Evolutionary conservation across 1,140 invertebrate species (phyloP), one percentile per base, ranked within the genome.

Genomic region (Trinorchestia longiramus): DNA sequence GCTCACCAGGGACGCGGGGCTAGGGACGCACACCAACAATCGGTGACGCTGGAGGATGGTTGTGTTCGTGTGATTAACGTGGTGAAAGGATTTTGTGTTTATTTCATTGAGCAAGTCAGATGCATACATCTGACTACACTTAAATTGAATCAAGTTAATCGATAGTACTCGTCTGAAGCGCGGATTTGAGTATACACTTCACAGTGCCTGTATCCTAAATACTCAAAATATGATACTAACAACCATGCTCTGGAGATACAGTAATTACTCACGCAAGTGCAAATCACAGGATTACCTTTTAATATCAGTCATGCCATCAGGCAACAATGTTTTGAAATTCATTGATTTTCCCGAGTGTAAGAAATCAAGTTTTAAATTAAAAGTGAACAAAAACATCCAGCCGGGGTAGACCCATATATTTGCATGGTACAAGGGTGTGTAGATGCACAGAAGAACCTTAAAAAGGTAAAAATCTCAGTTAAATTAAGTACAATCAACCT

Each of bases 1-100:
- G 87, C 96, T 97, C 87, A 97, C 96, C 41, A 96, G 92, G 3
- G 96, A 95, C 11, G 96, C 96, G 15, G 96, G 96, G 87, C 96
- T 96, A 0, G 96, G 91, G 42, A 96, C 96, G 53, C 96, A 96
- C 43, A 97, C 43, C 4, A 96, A 95, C 88, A 97, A 41, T 87
- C 95, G 87, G 42, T 96, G 96, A 0, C 96, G 96, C 96, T 97
- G 96, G n/a, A 88, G 41, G 41, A 77, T 77, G 11, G 36, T 77
- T 77, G 62, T 15, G 62, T 23, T 36, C 28, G 3, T 77, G 1
- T 77, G 15, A 28, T 11, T 3, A 36, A 77, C 62, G 8, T 28
- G 62, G 28, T 36, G 1, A 77, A 77, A 77, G 62, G 1, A 3
- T 77, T 19, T 3, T 53, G 6, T 53, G 47, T 6, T 6, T 53